phyloP scores from a whole-genome alignment of 2,888 invertebrate genomes.

The Merodon equestris region DNA sequence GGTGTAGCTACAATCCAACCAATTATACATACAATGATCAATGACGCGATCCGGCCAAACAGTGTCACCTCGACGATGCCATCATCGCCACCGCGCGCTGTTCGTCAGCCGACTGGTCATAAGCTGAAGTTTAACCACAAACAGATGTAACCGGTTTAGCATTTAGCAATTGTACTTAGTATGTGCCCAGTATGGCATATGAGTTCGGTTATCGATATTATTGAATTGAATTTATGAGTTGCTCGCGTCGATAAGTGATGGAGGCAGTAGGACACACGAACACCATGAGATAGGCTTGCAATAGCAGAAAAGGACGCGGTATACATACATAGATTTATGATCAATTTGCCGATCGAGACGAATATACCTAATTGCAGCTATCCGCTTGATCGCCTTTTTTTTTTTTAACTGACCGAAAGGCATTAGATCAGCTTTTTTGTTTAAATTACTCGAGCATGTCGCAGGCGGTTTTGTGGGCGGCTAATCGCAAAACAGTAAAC shows the following conservation, averaged over 20 bases:
- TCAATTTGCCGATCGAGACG: too few species aligned
- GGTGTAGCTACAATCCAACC: slow-evolving; percentile 7
- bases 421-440: slow-evolving; percentile 29
- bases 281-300: background rate
- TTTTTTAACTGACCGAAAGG: background rate
- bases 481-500: too few species aligned
- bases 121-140: slow-evolving; percentile 8
- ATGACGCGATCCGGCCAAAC: slow-evolving; percentile 41
- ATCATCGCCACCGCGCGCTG: background rate
- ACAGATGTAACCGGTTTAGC: slow-evolving; percentile 44
- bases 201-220: too few species aligned
- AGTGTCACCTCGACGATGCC: slow-evolving; percentile 9
- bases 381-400: background rate
- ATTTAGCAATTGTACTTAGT: slow-evolving; percentile 22
- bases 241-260: too few species aligned
- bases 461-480: slow-evolving; percentile 24
- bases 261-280: too few species aligned
- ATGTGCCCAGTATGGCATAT: background rate
- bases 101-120: too few species aligned
- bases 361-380: slow-evolving; percentile 1
- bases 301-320: slow-evolving; percentile 12
- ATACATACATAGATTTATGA: slow-evolving; percentile 24
- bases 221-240: too few species aligned
- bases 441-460: slow-evolving; percentile 9
- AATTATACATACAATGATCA: slow-evolving; percentile 41